Conservation (phyloP, 2,113 vertebrate species). For the Eupsittula cactorum region DNA sequence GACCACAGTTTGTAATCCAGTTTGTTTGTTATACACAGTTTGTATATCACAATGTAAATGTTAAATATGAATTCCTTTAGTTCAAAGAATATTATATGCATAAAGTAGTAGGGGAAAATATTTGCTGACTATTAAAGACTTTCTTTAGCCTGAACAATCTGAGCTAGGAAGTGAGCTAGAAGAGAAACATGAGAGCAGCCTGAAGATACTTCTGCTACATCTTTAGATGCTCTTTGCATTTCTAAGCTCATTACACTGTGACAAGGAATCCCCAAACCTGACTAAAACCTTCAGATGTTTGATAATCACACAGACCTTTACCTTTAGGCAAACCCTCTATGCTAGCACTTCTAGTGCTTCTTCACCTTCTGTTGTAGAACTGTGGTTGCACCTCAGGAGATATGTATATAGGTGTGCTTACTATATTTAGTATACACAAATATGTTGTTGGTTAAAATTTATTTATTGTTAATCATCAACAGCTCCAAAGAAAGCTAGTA, state of each 20-base stretch:
- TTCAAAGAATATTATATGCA: not conserved
- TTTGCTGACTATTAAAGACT: not conserved
- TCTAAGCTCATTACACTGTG: not conserved
- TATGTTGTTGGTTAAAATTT: not conserved
- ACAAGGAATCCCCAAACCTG: not conserved
- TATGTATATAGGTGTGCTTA: not conserved
- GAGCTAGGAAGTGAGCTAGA: not conserved
- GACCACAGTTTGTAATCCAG: not conserved
- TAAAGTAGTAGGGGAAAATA: not conserved
- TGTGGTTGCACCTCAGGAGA: not conserved
- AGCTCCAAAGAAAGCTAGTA: not conserved
- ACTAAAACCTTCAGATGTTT: not conserved
- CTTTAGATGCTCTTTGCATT: not conserved
- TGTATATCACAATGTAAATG: not conserved
- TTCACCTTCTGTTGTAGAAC: not conserved
- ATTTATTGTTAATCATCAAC: not conserved
- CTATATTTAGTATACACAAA: not conserved
- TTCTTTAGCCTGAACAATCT: not conserved
- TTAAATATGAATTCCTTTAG: not conserved
- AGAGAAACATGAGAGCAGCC: not conserved
- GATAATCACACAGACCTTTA: not conserved
- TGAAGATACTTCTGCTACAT: not conserved
- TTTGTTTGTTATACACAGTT: not conserved
- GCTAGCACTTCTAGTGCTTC: not conserved
- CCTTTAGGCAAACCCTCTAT: not conserved